A percentile compares a stretch with the other conserved stretches of the same genome.
Conservation (phyloP, 2,113 vertebrate genomes). For the Dasypus novemcinctus region DNA sequence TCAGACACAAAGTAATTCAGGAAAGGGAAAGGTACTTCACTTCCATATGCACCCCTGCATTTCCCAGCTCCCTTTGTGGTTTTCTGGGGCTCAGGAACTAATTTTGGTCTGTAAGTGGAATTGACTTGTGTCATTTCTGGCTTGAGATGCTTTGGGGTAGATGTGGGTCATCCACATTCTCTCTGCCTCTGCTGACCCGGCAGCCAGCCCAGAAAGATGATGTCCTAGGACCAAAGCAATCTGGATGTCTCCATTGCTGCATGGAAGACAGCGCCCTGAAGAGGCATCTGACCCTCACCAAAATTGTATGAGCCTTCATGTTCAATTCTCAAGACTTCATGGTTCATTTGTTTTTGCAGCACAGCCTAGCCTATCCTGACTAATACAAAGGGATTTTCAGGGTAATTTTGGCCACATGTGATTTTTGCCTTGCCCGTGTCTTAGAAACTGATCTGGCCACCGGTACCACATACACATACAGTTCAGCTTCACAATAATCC, state of each 20-base stretch:
- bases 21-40: too few relatives aligned
- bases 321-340: background rate
- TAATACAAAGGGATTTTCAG: too few relatives aligned
- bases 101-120: background rate
- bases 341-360: background rate
- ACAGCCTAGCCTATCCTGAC: background rate
- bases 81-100: too few relatives aligned
- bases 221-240: accelerated
- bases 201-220: background rate
- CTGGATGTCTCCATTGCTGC: background rate
- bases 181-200: background rate
- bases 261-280: background rate
- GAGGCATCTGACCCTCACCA: background rate
- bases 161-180: accelerated
- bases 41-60: accelerated
- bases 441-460: background rate
- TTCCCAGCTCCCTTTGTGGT: background rate
- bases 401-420: accelerated
- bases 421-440: background rate
- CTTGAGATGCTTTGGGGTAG: background rate
- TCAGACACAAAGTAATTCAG: accelerated
- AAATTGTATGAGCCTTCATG: accelerated
- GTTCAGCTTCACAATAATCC: background rate
- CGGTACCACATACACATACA: accelerated
- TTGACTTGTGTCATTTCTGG: background rate